These are phyloP conservation scores for Phragmatobia fuliginosa DNA, from an alignment of 2,888 invertebrate genomes.

Conservation along the genomic window DNA sequence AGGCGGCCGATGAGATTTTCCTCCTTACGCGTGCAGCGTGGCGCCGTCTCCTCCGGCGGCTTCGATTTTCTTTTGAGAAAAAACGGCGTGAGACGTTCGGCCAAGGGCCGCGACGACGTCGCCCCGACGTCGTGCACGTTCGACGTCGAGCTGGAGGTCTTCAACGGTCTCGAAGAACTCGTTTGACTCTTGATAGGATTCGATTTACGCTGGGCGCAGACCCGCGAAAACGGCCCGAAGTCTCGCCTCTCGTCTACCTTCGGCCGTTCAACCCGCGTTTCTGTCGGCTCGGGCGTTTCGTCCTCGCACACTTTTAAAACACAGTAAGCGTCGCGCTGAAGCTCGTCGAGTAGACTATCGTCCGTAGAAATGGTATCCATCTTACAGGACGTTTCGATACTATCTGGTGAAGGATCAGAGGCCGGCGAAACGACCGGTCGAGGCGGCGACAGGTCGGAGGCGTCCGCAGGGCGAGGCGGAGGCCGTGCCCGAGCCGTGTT, in stretches of 20 bases:
- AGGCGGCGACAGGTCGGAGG: slow-evolving; percentile 86
- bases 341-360: slow-evolving; percentile 80
- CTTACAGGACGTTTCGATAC: slow-evolving; percentile 69
- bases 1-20: slow-evolving; percentile 78
- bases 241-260: slow-evolving; percentile 45
- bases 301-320: slow-evolving; percentile 79
- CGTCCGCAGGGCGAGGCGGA: slow-evolving; percentile 51
- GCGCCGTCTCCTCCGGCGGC: slow-evolving; percentile 63
- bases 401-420: slow-evolving; percentile 78
- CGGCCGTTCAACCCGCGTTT: slow-evolving; percentile 41
- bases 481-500: slow-evolving; percentile 58
- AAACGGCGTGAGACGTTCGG: slow-evolving; percentile 81
- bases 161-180: slow-evolving; percentile 67
- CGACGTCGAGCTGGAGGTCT: slow-evolving; percentile 80
- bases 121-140: slow-evolving; percentile 78
- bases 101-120: slow-evolving; percentile 68
- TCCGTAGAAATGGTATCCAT: slow-evolving; percentile 73
- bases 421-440: slow-evolving; percentile 82
- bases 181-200: slow-evolving; percentile 77
- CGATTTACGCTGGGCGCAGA: slow-evolving; percentile 79
- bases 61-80: slow-evolving; percentile 81
- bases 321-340: slow-evolving; percentile 76
- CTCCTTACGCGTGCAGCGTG: slow-evolving; percentile 65
- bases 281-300: slow-evolving; percentile 55
- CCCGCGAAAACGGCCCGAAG: slow-evolving; percentile 74